Evolutionary conservation across 2,888 invertebrate species (phyloP), one percentile per base, ranked within the genome.

Genomic region (Gandaritis pyraliata): DNA sequence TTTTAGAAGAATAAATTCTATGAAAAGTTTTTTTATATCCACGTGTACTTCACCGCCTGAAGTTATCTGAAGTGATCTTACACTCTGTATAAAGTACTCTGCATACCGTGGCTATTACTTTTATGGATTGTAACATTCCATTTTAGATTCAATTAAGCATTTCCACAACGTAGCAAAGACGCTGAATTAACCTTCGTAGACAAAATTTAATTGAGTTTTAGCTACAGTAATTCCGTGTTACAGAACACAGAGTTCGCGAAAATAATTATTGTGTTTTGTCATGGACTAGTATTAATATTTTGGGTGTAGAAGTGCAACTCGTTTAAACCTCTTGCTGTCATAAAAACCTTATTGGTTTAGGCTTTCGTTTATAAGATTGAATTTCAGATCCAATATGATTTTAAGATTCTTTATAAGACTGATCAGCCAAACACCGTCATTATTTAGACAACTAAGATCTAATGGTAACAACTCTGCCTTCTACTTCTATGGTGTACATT

Each of bases 161-260:
- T 80, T 77, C 74, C 71, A 68, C 73, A 74, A 74, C 65, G 73
- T 58, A 53, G 65, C 70, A 64, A 68, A 69, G 70, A 67, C 64
- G 58, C 23, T 73, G 72, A 80, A 81, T 83, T 81, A 83, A 81
- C 73, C 43, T 71, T 72, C 78, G 81, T 79, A 81, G 82, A 81
- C 82, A 82, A 86, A 86, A 86, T 86, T 82, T 82, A 88, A 88
- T 88, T 85, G 83, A 86, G 82, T 86, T 90, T 81, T 78, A 80
- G 80, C 76, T 81, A 81, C 82, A 80, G 83, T 85, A 82, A 87
- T 87, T 86, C 75, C 73, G 68, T 72, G 72, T 77, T 76, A 76
- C 71, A 64, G 61, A 73, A 75, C 78, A 81, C 78, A 76, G 75
- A 73, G 77, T 78, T 77, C 78, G 83, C 82, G 84, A 81, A 86